Conservation (phyloP, 2,113 vertebrate species). For the Sclerurus mexicanus region DNA sequence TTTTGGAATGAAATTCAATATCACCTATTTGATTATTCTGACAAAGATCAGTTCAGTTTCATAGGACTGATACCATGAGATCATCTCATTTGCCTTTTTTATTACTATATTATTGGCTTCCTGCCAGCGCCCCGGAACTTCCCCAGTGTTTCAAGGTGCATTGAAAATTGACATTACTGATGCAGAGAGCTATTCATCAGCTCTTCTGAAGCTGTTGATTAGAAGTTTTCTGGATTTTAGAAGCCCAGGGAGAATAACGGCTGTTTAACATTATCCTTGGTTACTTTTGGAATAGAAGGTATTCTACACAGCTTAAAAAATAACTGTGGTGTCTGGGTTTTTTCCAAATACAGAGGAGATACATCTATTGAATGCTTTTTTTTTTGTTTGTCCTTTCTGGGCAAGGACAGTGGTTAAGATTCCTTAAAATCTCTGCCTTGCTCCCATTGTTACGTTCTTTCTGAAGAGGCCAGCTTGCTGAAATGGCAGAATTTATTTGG, state of each 20-base stretch:
- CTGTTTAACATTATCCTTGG: not conserved
- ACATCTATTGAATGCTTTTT: not conserved
- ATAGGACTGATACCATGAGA: not conserved
- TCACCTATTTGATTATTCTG: not conserved
- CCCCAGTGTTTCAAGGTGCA: not conserved
- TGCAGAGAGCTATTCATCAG: not conserved
- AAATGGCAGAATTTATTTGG: not conserved
- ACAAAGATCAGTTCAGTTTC: not conserved
- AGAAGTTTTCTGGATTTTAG: not conserved
- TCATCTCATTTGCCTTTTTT: not conserved
- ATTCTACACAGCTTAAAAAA: not conserved
- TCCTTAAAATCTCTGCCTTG: not conserved
- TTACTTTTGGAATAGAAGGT: not conserved
- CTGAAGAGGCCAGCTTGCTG: not conserved
- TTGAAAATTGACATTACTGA: not conserved
- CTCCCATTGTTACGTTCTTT: not conserved
- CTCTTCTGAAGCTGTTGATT: slow-evolving; percentile 22
- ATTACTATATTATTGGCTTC: not conserved
- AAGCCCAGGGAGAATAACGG: not conserved
- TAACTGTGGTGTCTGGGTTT: not conserved
- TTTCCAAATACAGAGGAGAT: not conserved
- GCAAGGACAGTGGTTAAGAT: not conserved
- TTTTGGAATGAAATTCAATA: not conserved
- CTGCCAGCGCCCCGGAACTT: not conserved
- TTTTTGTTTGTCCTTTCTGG: not conserved